Percentiles rank a stretch among this genome's conserved stretches.
Conservation (phyloP, 2,113 vertebrate species). For the Atractosteus spatula region DNA sequence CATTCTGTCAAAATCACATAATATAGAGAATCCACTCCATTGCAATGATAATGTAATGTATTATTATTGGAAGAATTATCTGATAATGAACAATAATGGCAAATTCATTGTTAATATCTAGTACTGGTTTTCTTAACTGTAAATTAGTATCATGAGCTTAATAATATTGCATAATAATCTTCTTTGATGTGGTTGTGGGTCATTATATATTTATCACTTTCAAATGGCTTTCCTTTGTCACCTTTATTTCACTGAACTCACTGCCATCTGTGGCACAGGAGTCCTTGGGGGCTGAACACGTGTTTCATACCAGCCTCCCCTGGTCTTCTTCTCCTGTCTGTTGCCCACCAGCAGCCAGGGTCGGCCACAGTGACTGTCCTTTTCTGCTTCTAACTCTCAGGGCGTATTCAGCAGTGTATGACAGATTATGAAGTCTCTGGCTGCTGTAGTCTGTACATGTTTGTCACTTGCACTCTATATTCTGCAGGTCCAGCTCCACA, state of each 20-base stretch:
- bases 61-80: too few species aligned
- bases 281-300: neutral
- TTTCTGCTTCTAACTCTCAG: too few species aligned
- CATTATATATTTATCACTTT: constrained; percentile 8
- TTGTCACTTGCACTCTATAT: neutral
- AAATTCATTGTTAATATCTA: too few species aligned
- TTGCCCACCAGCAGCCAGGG: neutral
- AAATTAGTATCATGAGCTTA: neutral
- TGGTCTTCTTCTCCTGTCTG: too few species aligned
- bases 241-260: neutral
- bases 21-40: too few species aligned
- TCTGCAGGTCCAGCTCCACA: neutral
- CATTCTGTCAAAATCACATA: too few species aligned
- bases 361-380: neutral
- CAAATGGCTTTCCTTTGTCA: neutral
- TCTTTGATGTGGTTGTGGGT: neutral
- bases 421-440: neutral
- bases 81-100: too few species aligned
- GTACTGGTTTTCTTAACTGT: neutral
- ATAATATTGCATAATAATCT: neutral
- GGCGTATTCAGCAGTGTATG: too few species aligned
- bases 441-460: neutral
- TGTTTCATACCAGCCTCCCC: too few species aligned
- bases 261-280: neutral
- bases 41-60: too few species aligned